These are phyloP conservation scores for Drosophila leonis DNA, from an alignment of 2,888 invertebrate species.

Conservation along the genomic window DNA sequence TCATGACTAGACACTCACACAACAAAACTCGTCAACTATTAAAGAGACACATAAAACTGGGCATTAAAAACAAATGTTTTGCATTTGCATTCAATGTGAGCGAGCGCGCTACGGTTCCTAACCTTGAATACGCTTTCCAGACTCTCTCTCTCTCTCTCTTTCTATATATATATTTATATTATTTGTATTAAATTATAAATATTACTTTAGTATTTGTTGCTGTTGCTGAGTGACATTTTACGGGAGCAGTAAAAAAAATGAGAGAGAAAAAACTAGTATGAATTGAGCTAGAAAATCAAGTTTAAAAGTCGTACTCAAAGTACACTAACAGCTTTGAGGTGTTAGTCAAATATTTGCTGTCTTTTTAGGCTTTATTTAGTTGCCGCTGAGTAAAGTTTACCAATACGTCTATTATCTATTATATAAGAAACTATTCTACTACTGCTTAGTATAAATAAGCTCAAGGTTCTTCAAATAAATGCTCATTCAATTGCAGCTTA, in stretches of 20 bases:
- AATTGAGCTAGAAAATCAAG: conserved; percentile 25
- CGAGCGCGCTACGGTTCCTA: conserved; percentile 18
- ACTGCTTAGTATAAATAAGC: not conserved
- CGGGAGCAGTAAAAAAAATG: conserved; percentile 11
- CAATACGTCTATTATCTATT: not conserved
- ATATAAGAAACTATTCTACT: not conserved
- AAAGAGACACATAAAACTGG: conserved; percentile 40
- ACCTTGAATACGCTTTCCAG: conserved; percentile 38
- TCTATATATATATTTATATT: not conserved
- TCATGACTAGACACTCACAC: conserved; percentile 30
- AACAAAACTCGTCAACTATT: conserved; percentile 44
- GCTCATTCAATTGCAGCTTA: not conserved
- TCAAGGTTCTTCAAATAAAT: not conserved
- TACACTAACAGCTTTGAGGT: conserved; percentile 17
- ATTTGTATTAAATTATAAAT: conserved; percentile 41
- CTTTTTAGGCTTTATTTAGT: not conserved
- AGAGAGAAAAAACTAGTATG: not conserved
- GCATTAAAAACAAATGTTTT: conserved; percentile 49
- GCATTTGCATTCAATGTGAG: conserved; percentile 54
- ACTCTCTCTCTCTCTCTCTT: too few species aligned
- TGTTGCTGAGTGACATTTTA: conserved; percentile 27
- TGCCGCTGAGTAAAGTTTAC: not conserved
- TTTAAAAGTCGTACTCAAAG: conserved; percentile 14
- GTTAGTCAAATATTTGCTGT: conserved; percentile 11
- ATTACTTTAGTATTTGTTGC: conserved; percentile 41